Evolutionary conservation across 2,797 vertebrate genomes (phyloP).

Genomic region (Sebastes alutus): DNA sequence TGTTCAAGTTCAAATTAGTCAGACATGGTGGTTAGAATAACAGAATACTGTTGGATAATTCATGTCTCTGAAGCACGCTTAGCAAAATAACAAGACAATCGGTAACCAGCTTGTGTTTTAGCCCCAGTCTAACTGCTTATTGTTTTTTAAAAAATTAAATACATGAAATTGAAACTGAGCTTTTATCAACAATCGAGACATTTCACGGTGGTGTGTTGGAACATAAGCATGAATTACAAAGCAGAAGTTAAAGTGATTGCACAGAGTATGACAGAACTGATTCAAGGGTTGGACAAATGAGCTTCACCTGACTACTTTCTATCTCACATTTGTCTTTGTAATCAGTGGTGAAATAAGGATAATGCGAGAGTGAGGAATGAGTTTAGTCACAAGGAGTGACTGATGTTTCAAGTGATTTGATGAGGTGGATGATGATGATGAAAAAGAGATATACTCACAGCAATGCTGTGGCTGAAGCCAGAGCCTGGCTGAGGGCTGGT

Average conservation of each 20-base stretch:
- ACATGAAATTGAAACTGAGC: neutral
- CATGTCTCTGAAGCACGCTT: neutral
- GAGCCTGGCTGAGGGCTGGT: slow-evolving; percentile 91
- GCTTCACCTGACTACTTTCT: neutral
- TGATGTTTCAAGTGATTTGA: neutral
- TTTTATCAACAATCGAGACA: neutral
- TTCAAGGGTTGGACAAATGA: neutral
- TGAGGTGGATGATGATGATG: neutral
- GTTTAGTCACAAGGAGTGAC: neutral
- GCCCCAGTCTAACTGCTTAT: neutral
- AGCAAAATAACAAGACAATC: neutral
- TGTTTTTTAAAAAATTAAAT: neutral
- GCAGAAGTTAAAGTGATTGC: neutral
- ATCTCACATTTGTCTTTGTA: neutral
- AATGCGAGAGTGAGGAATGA: neutral
- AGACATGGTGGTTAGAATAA: neutral
- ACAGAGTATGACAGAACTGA: neutral
- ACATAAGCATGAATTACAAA: neutral
- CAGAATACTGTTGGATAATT: neutral
- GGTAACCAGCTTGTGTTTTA: neutral
- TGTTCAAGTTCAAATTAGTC: neutral
- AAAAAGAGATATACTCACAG: slow-evolving; percentile 78
- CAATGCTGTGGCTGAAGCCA: slow-evolving; percentile 88
- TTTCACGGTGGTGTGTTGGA: neutral
- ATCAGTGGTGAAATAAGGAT: neutral